These are phyloP conservation scores for Chrysolina oricalcia DNA, from an alignment of 2,888 invertebrate genomes.

Conservation along the genomic window DNA sequence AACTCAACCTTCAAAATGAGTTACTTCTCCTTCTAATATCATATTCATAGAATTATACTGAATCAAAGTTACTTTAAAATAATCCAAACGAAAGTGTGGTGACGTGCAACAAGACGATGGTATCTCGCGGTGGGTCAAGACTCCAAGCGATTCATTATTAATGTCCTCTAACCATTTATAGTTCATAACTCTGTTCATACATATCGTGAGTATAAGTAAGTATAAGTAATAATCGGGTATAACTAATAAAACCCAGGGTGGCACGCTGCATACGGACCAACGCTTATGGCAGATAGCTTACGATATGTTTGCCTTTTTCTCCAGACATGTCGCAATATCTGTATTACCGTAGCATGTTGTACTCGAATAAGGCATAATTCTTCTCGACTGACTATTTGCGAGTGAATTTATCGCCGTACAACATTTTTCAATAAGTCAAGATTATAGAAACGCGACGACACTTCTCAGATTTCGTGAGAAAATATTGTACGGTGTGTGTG, in stretches of 20 bases:
- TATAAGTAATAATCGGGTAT: slow-evolving; percentile 44
- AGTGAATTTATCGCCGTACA: slow-evolving; percentile 8
- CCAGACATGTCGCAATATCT: slow-evolving; percentile 37
- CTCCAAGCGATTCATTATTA: slow-evolving; percentile 13
- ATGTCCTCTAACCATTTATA: slow-evolving; percentile 57
- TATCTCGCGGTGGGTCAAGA: slow-evolving; percentile 10
- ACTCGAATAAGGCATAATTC: slow-evolving; percentile 21
- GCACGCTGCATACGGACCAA: slow-evolving; percentile 41
- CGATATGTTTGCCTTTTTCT: slow-evolving; percentile 32
- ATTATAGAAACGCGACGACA: slow-evolving; percentile 13
- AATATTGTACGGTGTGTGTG: not conserved
- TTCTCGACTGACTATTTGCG: slow-evolving; percentile 10
- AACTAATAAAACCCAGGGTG: slow-evolving; percentile 45
- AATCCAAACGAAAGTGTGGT: not conserved
- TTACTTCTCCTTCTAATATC: too few species aligned
- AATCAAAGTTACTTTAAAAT: too few species aligned
- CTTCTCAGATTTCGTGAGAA: slow-evolving; percentile 6
- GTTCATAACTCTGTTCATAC: slow-evolving; percentile 51
- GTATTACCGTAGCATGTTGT: slow-evolving; percentile 33
- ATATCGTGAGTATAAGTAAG: slow-evolving; percentile 45
- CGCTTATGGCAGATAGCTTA: slow-evolving; percentile 25
- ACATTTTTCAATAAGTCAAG: slow-evolving; percentile 15
- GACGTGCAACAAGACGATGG: not conserved
- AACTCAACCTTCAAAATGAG: too few species aligned
- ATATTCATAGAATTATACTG: too few species aligned